Evolutionary conservation across 2,888 invertebrate genomes (phyloP).

Genomic region (Drosophila emarginata): DNA sequence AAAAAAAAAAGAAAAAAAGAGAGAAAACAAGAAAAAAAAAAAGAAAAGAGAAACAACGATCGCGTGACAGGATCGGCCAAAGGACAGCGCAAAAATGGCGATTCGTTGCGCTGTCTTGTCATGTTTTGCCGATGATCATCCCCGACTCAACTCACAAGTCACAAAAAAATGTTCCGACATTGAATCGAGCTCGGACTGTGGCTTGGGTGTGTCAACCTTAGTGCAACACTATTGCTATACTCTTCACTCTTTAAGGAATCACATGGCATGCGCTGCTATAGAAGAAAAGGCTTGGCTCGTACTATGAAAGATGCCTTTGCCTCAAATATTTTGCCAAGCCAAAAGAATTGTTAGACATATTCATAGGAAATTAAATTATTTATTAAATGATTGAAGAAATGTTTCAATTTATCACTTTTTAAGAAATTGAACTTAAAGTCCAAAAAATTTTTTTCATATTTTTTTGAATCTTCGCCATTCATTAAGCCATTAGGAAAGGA

Average conservation of each 20-base stretch:
- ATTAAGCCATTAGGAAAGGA: conserved; percentile 5
- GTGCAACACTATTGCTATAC: background rate
- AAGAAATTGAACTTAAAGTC: background rate
- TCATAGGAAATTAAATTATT: no score
- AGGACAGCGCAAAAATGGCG: conserved; percentile 69
- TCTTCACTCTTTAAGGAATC: background rate
- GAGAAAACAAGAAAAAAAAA: conserved; percentile 3
- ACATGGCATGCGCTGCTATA: conserved; percentile 1
- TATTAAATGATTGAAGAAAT: no score
- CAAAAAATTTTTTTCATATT: no score
- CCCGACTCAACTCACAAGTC: background rate
- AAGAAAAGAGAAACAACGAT: conserved; percentile 13
- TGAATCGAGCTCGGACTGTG: background rate
- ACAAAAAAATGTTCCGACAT: background rate
- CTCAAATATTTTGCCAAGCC: no score
- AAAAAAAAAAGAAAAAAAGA: background rate
- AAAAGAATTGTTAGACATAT: no score
- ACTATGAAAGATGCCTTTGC: no score
- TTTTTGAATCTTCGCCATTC: background rate
- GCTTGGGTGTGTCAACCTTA: conserved; percentile 31
- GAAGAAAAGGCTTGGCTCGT: background rate
- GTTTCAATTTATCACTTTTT: background rate
- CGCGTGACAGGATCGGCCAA: conserved; percentile 53
- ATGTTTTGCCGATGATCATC: conserved; percentile 45
- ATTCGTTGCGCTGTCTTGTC: conserved; percentile 67